phyloP scores from a whole-genome alignment of 1,140 invertebrate genomes.

The Doryteuthis pealeii region DNA sequence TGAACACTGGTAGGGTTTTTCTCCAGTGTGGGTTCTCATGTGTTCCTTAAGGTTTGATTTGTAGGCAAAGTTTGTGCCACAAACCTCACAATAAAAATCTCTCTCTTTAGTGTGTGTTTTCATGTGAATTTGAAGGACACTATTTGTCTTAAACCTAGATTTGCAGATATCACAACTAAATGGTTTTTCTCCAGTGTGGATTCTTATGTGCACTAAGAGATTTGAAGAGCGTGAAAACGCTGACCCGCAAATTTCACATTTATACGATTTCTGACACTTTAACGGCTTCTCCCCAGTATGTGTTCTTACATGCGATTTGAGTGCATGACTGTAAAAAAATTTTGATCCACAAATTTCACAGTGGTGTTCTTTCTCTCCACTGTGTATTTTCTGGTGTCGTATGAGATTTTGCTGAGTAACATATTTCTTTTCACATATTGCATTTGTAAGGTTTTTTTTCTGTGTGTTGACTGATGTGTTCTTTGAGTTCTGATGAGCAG shows the following conservation, averaged over 20 bases:
- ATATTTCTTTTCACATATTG: too few relatives aligned
- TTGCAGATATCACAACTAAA: background rate
- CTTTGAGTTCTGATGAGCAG: too few relatives aligned
- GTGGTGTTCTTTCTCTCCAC: constrained; percentile 22
- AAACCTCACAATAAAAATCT: constrained; percentile 84
- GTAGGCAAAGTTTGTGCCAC: constrained; percentile 86
- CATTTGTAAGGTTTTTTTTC: too few relatives aligned
- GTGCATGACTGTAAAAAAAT: constrained; percentile 26
- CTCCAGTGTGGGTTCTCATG: constrained; percentile 17
- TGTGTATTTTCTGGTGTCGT: constrained; percentile 24
- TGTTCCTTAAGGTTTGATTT: constrained; percentile 46
- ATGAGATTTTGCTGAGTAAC: too few relatives aligned
- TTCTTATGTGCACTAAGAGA: background rate
- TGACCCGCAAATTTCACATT: constrained; percentile 44
- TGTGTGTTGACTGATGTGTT: too few relatives aligned
- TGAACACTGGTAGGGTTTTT: constrained; percentile 67
- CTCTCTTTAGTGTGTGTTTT: constrained; percentile 78
- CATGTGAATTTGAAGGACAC: background rate
- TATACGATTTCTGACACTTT: constrained; percentile 76
- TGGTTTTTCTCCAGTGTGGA: constrained; percentile 6
- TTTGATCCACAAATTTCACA: background rate
- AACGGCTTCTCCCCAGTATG: constrained; percentile 71
- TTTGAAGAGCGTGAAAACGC: background rate
- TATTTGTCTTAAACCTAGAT: background rate
- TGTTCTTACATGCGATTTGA: constrained; percentile 66